These are phyloP conservation scores for Tokudaia muenninki DNA, from an alignment of 2,797 vertebrate genomes.

Conservation along the genomic window DNA sequence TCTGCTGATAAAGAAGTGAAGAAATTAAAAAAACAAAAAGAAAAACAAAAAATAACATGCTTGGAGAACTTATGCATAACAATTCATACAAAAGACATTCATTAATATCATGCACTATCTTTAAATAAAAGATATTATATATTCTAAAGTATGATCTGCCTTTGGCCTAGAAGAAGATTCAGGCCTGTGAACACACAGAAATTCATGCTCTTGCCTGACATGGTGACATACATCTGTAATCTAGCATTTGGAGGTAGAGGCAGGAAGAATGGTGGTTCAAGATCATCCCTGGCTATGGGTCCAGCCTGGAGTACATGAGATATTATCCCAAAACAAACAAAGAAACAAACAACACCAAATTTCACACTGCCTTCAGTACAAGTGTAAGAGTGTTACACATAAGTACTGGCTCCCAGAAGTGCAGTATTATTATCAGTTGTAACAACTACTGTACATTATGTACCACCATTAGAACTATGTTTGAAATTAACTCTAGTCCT, in stretches of 20 bases:
- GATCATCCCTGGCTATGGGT: not conserved
- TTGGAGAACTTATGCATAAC: conserved; percentile 7
- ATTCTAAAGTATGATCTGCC: conserved; percentile 40
- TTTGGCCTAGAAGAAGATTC: not conserved
- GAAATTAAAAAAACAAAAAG: conserved; percentile 29
- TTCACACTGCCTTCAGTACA: not conserved
- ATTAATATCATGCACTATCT: conserved; percentile 8
- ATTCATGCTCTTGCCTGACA: not conserved
- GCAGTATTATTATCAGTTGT: not conserved
- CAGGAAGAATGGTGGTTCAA: not conserved
- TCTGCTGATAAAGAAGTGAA: not conserved
- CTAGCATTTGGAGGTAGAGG: not conserved
- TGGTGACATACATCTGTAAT: not conserved
- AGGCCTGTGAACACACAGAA: not conserved
- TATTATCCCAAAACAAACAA: not conserved
- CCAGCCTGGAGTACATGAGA: not conserved
- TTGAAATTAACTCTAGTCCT: conserved; percentile 50
- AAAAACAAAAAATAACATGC: not conserved
- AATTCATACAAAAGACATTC: not conserved
- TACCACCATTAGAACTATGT: not conserved
- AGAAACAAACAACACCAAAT: not conserved
- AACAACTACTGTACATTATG: not conserved
- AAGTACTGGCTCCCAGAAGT: conserved; percentile 10
- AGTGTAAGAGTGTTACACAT: not conserved
- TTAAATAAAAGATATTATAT: not conserved